Percentiles rank a stretch among this genome's conserved stretches.
Evolutionary conservation across 2,113 vertebrate species (phyloP).

Genomic region (Abramis brama): DNA sequence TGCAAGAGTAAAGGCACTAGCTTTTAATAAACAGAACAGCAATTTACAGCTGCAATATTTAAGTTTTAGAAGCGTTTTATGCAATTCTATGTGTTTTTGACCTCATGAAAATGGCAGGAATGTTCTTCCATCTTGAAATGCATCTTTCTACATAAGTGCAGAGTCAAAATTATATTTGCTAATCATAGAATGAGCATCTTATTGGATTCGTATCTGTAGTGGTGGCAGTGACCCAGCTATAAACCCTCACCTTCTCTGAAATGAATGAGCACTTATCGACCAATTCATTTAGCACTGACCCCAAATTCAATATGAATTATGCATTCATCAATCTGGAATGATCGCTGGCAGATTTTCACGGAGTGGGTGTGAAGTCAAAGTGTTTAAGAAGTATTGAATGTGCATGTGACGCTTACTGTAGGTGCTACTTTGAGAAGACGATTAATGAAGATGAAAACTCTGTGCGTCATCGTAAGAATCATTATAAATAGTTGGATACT

Average conservation of each 20-base stretch:
- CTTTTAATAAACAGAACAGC: background rate
- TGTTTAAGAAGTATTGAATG: background rate
- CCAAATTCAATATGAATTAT: conserved; percentile 45
- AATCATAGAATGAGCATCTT: conserved; percentile 27
- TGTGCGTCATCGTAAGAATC: background rate
- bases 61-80: background rate
- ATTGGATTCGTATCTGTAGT: conserved; percentile 34
- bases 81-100: background rate
- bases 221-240: conserved; percentile 27
- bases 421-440: background rate
- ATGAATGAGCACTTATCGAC: conserved; percentile 39
- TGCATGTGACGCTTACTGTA: no score
- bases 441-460: background rate
- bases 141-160: conserved; percentile 21
- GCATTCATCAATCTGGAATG: conserved; percentile 42
- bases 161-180: conserved; percentile 31
- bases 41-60: background rate
- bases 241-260: conserved; percentile 26
- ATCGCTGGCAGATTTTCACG: conserved; percentile 29
- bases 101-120: background rate
- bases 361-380: background rate
- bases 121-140: conserved; percentile 34
- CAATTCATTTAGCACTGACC: conserved; percentile 26
- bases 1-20: background rate
- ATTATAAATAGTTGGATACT: background rate